These are phyloP conservation scores for Caranx melampygus DNA, from an alignment of 2,113 vertebrate genomes.

Conservation along the genomic window DNA sequence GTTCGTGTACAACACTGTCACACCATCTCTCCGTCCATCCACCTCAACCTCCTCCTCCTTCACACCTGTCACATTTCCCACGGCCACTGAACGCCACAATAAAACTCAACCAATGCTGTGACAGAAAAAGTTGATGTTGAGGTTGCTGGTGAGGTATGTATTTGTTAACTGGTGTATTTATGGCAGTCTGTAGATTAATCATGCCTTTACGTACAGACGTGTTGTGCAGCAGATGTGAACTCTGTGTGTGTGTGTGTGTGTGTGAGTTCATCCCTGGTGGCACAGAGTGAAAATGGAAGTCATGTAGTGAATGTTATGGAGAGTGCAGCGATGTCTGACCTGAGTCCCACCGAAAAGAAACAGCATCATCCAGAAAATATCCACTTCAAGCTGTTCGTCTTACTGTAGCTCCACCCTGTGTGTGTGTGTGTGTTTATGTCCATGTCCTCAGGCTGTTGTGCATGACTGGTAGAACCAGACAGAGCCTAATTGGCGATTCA, in stretches of 20 bases:
- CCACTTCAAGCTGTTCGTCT: background rate
- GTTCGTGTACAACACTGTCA: too few species aligned
- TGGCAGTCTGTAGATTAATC: too few species aligned
- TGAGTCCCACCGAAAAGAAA: background rate
- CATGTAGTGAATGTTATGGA: background rate
- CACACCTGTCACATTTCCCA: too few species aligned
- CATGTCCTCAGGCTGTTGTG: background rate
- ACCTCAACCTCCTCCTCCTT: too few species aligned
- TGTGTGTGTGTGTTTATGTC: background rate
- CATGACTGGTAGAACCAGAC: background rate
- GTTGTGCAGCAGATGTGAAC: background rate
- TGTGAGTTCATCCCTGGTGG: background rate
- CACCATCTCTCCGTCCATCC: too few species aligned
- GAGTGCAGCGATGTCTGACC: background rate
- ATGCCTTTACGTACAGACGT: background rate
- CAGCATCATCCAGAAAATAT: background rate
- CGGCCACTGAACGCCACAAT: too few species aligned
- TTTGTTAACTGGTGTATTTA: too few species aligned
- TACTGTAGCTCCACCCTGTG: background rate
- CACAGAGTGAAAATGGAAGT: slow-evolving; percentile 7
- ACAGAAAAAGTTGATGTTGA: too few species aligned
- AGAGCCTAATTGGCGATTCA: background rate
- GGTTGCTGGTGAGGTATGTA: too few species aligned
- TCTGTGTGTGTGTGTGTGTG: too few species aligned
- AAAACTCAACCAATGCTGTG: too few species aligned